These are phyloP conservation scores for Nettapus auritus DNA, from an alignment of 2,113 vertebrate genomes.

Conservation along the genomic window DNA sequence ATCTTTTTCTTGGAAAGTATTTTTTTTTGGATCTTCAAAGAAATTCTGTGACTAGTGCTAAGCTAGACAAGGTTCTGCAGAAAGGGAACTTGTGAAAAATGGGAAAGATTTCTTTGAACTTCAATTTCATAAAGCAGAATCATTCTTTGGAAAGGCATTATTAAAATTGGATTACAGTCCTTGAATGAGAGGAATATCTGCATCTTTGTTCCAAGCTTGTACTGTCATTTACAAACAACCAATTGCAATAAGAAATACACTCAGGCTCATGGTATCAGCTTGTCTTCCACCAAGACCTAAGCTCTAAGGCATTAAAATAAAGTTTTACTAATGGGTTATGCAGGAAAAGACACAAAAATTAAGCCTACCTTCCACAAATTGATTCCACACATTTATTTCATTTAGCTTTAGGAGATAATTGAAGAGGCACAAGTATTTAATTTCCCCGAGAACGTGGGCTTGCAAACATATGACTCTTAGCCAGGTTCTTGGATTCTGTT, in stretches of 20 bases:
- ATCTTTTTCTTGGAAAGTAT: neutral
- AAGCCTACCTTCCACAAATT: neutral
- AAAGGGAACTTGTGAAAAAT: neutral
- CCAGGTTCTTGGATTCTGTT: neutral
- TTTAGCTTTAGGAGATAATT: neutral
- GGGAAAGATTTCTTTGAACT: neutral
- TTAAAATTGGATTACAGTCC: neutral
- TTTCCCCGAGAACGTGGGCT: neutral
- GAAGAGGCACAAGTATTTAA: neutral
- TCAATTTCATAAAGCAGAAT: neutral
- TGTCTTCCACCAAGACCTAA: neutral
- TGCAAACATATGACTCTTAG: neutral
- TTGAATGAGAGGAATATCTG: neutral
- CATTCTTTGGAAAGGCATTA: neutral
- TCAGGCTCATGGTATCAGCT: neutral
- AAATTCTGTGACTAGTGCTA: neutral
- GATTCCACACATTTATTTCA: neutral
- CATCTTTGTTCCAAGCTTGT: neutral
- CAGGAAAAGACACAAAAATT: neutral
- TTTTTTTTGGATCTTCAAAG: neutral
- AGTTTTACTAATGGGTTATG: neutral
- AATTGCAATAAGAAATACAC: neutral
- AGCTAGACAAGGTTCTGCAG: neutral
- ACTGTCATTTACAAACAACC: neutral
- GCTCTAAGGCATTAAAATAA: neutral